These are phyloP conservation scores for Holotrichia oblita DNA, from an alignment of 1,140 invertebrate species.

Conservation along the genomic window DNA sequence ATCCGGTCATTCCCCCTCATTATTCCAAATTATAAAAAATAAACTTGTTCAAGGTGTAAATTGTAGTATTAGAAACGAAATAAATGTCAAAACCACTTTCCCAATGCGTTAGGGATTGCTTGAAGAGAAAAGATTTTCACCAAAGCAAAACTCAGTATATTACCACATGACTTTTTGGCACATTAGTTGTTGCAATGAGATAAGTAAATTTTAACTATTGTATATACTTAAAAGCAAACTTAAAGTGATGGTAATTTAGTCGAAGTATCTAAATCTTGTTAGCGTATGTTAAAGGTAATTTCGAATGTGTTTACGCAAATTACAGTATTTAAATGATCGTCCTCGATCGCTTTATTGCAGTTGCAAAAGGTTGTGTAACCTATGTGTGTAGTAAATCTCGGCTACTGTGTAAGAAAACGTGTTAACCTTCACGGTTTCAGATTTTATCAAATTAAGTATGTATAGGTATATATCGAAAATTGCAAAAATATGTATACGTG, in stretches of 20 bases:
- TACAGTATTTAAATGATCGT: conserved; percentile 29
- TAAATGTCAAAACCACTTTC: no score
- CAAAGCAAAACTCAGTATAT: no score
- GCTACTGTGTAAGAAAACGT: conserved; percentile 31
- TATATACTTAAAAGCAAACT: no score
- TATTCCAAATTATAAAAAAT: neutral
- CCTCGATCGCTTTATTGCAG: conserved; percentile 34
- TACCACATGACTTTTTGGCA: no score
- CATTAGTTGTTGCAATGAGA: no score
- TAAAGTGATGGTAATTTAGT: neutral
- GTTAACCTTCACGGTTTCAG: conserved; percentile 32
- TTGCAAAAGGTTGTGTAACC: conserved; percentile 26
- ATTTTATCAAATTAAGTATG: conserved; percentile 22
- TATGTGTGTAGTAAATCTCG: conserved; percentile 26
- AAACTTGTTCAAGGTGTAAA: neutral
- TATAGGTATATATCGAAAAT: neutral
- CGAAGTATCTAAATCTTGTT: neutral
- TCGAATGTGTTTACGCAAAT: conserved; percentile 21
- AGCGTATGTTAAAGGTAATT: conserved; percentile 14
- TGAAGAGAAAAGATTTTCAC: no score
- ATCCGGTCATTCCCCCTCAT: neutral
- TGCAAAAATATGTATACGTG: neutral
- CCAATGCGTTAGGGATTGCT: no score
- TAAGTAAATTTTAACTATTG: no score
- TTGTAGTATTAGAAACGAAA: no score